A percentile compares a stretch with the other conserved stretches of the same genome.
Conservation (phyloP, 2,888 invertebrate species). For the Agriotes lineatus region DNA sequence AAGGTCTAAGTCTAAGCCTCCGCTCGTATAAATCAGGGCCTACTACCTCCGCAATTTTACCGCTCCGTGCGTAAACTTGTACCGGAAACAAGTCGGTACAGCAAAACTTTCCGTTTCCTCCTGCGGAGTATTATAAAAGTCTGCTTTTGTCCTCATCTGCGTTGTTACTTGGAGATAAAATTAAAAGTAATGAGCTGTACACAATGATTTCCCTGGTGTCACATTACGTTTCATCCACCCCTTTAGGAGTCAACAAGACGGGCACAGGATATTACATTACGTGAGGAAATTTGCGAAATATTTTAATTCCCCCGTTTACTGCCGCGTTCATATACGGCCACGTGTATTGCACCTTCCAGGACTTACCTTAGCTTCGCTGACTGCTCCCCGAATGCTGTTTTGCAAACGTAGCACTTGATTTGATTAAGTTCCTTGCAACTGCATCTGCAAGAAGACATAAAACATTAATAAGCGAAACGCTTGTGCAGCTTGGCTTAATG, state of each 20-base stretch:
- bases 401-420: not conserved
- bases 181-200: constrained; percentile 51
- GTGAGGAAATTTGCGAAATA: constrained; percentile 27
- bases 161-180: constrained; percentile 47
- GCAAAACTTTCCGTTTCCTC: constrained; percentile 11
- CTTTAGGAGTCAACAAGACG: constrained; percentile 43
- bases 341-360: constrained; percentile 4
- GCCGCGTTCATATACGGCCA: not conserved
- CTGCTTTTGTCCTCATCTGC: constrained; percentile 20
- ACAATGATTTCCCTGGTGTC: constrained; percentile 51
- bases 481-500: no score
- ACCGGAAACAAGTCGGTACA: not conserved
- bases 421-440: not conserved
- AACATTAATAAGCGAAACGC: no score
- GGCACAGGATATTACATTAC: constrained; percentile 37
- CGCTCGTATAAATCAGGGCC: no score
- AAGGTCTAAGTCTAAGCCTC: no score
- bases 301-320: constrained; percentile 2
- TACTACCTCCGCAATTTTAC: no score
- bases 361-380: constrained; percentile 30
- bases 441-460: not conserved
- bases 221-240: constrained; percentile 45
- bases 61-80: not conserved
- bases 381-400: no score
- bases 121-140: not conserved